Evolutionary conservation across 1,140 invertebrate genomes (phyloP), one percentile per base, ranked within the genome.

Genomic region (Lutraria rhynchaena): DNA sequence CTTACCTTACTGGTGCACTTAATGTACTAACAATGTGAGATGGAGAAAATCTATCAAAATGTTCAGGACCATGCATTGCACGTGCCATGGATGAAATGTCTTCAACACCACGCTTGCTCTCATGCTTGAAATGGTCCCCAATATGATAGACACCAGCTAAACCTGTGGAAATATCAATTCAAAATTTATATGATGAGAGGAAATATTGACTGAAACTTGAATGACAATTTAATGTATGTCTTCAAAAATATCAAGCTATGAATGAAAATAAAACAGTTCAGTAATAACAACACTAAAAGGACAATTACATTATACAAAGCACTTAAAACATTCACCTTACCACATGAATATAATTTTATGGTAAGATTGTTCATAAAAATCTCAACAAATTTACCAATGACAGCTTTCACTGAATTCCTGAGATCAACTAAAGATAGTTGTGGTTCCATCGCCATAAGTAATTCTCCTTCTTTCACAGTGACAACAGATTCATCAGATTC

Each of bases 131-230:
- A 75, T 92, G 91, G 24, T 92, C 89, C 27, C 81, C 84, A 53
- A 92, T 92, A 82, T 91, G 78, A 73, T 92, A 92, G 1, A 92
- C 90, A n/a, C 91, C 91, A 81, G 91, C 89, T 24, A 92, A 71
- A 51, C 91, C 91, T 92, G 74, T 13, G 63, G 65, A 63, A 63
- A 84, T 41, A n/a, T n/a, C n/a, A n/a, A n/a, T n/a, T n/a, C n/a
- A n/a, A n/a, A n/a, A n/a, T n/a, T n/a, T n/a, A n/a, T n/a, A n/a
- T n/a, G n/a, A n/a, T n/a, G n/a, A n/a, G n/a, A n/a, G n/a, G n/a
- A n/a, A n/a, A n/a, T n/a, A n/a, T n/a, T n/a, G n/a, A n/a, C n/a
- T n/a, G n/a, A n/a, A n/a, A n/a, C n/a, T n/a, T n/a, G n/a, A n/a
- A n/a, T n/a, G n/a, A n/a, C n/a, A n/a, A n/a, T n/a, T n/a, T n/a